Percentiles rank a stretch among this genome's conserved stretches.
Conservation (phyloP, 1,140 invertebrate species). For the Drosophila prosaltans region DNA sequence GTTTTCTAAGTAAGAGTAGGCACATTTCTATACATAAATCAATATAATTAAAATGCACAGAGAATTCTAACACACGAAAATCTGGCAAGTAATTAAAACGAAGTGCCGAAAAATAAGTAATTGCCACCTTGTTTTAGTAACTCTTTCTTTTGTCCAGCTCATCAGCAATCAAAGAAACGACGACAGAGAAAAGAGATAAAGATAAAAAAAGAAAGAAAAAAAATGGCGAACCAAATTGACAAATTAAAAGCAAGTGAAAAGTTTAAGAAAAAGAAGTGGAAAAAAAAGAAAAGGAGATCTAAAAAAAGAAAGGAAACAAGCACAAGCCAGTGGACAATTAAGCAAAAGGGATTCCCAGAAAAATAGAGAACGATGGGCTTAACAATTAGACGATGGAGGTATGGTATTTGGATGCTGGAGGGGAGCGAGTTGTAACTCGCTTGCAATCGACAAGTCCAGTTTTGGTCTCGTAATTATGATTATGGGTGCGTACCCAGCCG, state of each 20-base stretch:
- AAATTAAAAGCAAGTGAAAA: conserved; percentile 75
- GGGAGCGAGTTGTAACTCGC: background rate
- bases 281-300: conserved; percentile 24
- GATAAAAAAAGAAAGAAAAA: conserved; percentile 3
- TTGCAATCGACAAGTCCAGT: conserved; percentile 62
- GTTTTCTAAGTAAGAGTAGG: too few species aligned
- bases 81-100: conserved; percentile 53
- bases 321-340: conserved; percentile 62
- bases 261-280: conserved; percentile 42
- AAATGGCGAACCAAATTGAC: conserved; percentile 60
- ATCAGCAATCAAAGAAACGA: conserved; percentile 53
- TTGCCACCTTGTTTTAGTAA: conserved; percentile 73
- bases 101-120: conserved; percentile 68
- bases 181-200: background rate
- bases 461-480: conserved; percentile 73
- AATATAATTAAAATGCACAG: background rate
- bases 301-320: conserved; percentile 52
- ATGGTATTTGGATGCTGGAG: background rate
- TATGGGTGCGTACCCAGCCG: conserved; percentile 61
- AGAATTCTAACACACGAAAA: background rate
- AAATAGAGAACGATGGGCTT: conserved; percentile 36
- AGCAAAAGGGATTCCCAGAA: conserved; percentile 45
- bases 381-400: conserved; percentile 59
- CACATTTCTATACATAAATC: too few species aligned
- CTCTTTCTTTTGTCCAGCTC: conserved; percentile 43